These are phyloP conservation scores for Cephus nigrinus DNA, from an alignment of 2,888 invertebrate species.

Conservation along the genomic window DNA sequence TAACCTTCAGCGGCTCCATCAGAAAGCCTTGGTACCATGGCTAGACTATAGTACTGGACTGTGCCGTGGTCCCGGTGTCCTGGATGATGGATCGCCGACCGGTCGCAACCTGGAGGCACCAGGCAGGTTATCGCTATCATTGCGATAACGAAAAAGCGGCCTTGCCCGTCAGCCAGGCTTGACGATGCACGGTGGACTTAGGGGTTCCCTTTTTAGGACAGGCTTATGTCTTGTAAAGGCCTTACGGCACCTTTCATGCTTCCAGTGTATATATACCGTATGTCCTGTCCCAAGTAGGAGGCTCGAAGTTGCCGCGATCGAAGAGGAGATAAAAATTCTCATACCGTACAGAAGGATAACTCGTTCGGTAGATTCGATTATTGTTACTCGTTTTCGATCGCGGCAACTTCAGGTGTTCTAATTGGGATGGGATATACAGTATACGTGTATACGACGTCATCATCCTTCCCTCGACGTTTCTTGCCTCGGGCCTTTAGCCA, in stretches of 20 bases:
- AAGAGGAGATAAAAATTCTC: no score
- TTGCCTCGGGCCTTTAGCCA: no score
- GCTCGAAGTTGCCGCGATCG: no score
- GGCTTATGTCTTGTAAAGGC: background rate
- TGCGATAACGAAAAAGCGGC: slow-evolving; percentile 32
- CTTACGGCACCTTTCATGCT: background rate
- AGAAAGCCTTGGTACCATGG: background rate
- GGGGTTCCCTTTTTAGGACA: background rate
- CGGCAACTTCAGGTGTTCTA: no score
- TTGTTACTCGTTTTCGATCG: no score
- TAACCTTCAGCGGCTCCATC: background rate
- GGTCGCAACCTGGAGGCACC: background rate
- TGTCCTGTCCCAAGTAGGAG: no score
- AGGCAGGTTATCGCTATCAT: slow-evolving; percentile 14
- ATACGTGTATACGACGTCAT: no score
- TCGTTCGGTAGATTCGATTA: no score
- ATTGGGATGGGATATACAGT: no score
- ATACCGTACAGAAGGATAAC: no score
- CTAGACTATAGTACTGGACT: background rate
- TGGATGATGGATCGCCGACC: slow-evolving; percentile 20
- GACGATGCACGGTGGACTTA: background rate
- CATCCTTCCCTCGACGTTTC: no score
- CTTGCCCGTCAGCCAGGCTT: slow-evolving; percentile 8
- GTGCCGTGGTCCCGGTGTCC: background rate
- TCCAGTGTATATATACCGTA: background rate